Percentiles rank a stretch among this genome's conserved stretches.
Evolutionary conservation across 1,140 invertebrate genomes (phyloP).

Genomic region (Propsilocerus akamusi): DNA sequence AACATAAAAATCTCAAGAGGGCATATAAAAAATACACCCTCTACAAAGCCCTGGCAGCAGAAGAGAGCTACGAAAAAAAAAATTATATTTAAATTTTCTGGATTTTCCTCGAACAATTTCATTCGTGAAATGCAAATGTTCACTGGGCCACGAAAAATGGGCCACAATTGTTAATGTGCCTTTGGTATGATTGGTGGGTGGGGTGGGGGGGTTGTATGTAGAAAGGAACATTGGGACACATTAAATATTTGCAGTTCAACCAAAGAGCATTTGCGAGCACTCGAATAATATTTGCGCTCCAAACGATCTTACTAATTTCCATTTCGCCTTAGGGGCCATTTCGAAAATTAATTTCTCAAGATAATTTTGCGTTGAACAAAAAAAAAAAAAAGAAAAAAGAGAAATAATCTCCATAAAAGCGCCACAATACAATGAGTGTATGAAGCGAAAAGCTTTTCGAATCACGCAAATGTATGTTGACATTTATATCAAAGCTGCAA

Average conservation of each 20-base stretch:
- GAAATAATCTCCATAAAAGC: neutral
- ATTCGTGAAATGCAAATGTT: too few relatives aligned
- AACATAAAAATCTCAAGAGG: neutral
- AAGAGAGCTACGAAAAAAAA: neutral
- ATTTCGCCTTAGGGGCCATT: too few relatives aligned
- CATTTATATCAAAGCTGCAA: constrained; percentile 1
- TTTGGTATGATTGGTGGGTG: too few relatives aligned
- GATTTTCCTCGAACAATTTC: neutral
- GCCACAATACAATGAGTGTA: neutral
- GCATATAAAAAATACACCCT: neutral
- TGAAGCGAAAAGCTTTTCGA: neutral
- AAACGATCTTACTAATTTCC: too few relatives aligned
- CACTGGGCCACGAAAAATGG: too few relatives aligned
- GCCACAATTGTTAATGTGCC: too few relatives aligned
- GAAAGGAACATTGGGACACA: too few relatives aligned
- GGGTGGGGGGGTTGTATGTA: too few relatives aligned
- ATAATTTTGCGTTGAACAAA: neutral
- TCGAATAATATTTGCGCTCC: too few relatives aligned
- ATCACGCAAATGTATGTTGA: neutral
- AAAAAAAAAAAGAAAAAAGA: neutral
- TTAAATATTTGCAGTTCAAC: too few relatives aligned
- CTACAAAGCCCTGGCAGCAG: neutral
- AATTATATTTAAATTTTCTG: neutral
- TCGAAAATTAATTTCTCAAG: constrained; percentile 2
- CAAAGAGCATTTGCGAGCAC: too few relatives aligned